These are phyloP conservation scores for Anthoscopus minutus DNA, from an alignment of 2,113 vertebrate genomes.

Conservation along the genomic window DNA sequence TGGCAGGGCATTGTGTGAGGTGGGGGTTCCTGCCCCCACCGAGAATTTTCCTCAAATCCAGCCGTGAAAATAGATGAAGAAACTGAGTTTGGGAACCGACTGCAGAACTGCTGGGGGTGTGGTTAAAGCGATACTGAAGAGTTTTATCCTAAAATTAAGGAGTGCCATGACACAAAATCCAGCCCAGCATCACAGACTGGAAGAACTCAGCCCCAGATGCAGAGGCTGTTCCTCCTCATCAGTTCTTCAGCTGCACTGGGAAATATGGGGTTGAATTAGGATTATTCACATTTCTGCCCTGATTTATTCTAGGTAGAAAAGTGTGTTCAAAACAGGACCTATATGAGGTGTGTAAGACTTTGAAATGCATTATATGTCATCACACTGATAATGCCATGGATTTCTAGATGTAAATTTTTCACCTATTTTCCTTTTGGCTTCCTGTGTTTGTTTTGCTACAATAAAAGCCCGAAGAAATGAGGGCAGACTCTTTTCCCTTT, in stretches of 20 bases:
- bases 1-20: neutral
- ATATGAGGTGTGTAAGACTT: neutral
- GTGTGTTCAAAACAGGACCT: neutral
- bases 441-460: neutral
- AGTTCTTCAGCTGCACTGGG: neutral
- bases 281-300: neutral
- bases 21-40: neutral
- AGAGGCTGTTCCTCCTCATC: neutral
- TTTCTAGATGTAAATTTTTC: neutral
- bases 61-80: neutral
- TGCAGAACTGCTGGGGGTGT: neutral
- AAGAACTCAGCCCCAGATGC: fast-evolving
- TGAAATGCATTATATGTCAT: neutral
- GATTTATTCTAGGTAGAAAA: neutral
- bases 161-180: neutral
- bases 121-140: neutral
- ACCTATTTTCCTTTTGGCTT: neutral
- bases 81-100: neutral
- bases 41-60: neutral
- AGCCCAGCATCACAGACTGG: neutral
- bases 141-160: neutral
- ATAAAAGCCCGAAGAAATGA: neutral
- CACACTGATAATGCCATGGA: neutral
- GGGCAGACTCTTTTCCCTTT: neutral
- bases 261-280: neutral